A percentile compares a stretch with the other conserved stretches of the same genome.
phyloP scores from a whole-genome alignment of 2,888 invertebrate genomes.

The Eristalinus aeneus region DNA sequence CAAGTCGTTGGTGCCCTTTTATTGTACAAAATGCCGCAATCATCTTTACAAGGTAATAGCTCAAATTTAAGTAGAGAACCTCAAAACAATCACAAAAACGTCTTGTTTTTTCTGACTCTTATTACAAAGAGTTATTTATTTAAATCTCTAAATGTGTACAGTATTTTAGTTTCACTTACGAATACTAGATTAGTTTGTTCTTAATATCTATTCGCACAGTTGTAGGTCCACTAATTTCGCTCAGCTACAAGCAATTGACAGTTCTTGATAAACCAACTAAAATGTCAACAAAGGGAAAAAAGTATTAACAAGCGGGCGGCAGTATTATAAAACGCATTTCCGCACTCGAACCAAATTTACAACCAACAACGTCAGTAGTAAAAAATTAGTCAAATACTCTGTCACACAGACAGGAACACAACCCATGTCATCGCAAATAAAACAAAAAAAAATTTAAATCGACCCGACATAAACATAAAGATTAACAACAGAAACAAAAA shows the following conservation, averaged over 20 bases:
- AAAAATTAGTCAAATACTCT: not conserved
- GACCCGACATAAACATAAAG: not conserved
- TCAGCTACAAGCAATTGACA: not conserved
- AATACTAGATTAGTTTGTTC: conserved; percentile 9
- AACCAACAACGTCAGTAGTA: conserved; percentile 9
- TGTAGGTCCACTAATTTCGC: not conserved
- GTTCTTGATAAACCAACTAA: conserved; percentile 2
- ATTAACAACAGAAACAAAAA: conserved; percentile 18
- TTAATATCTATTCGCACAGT: conserved; percentile 24
- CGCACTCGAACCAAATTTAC: not conserved
- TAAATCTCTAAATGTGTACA: not conserved
- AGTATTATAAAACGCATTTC: not conserved
- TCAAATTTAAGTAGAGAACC: too few relatives aligned
- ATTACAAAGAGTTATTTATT: conserved; percentile 40
- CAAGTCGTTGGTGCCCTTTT: too few relatives aligned
- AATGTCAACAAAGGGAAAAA: not conserved
- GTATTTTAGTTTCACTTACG: conserved; percentile 27
- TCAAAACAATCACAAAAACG: not conserved
- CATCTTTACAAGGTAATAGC: too few relatives aligned
- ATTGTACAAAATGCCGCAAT: too few relatives aligned
- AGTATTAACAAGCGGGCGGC: not conserved
- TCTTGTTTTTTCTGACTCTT: conserved; percentile 28
- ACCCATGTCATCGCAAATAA: not conserved
- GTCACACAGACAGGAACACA: not conserved
- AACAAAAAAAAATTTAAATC: not conserved